Evolutionary conservation across 2,797 vertebrate genomes (phyloP).

Genomic region (Siniperca scherzeri): DNA sequence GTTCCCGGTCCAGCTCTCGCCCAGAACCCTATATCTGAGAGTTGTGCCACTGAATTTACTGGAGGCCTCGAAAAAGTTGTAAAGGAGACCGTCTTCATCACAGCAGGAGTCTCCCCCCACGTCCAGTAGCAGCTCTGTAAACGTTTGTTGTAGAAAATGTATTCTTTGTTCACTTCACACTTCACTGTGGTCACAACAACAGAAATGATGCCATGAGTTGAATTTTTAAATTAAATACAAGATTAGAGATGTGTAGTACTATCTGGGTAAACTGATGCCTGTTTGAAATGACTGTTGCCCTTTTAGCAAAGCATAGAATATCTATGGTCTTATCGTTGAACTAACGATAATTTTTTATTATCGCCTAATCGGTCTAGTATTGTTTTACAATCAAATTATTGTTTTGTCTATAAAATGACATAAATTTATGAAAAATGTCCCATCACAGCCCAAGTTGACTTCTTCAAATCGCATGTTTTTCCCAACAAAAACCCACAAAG

Average conservation of each 20-base stretch:
- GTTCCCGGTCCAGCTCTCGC: conserved; percentile 56
- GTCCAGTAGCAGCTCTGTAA: conserved; percentile 18
- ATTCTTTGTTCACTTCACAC: conserved; percentile 15
- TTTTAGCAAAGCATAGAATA: not conserved
- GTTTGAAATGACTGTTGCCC: not conserved
- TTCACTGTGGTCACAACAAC: conserved; percentile 23
- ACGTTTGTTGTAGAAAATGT: conserved; percentile 1
- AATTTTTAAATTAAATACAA: not conserved
- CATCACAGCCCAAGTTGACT: no score
- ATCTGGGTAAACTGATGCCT: not conserved
- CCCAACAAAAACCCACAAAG: not conserved
- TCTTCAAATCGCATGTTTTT: not conserved
- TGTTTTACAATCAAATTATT: not conserved
- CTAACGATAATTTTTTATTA: not conserved
- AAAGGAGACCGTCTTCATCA: not conserved
- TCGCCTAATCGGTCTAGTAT: not conserved
- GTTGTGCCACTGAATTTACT: conserved; percentile 49
- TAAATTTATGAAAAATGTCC: not conserved
- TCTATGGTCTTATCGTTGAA: no score
- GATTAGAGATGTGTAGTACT: not conserved
- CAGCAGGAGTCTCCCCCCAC: not conserved
- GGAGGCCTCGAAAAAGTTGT: conserved; percentile 40
- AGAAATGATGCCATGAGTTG: not conserved
- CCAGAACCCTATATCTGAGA: conserved; percentile 68
- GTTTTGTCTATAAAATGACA: not conserved